These are phyloP conservation scores for Drosophila trapezifrons DNA, from an alignment of 1,140 invertebrate genomes.

Conservation along the genomic window DNA sequence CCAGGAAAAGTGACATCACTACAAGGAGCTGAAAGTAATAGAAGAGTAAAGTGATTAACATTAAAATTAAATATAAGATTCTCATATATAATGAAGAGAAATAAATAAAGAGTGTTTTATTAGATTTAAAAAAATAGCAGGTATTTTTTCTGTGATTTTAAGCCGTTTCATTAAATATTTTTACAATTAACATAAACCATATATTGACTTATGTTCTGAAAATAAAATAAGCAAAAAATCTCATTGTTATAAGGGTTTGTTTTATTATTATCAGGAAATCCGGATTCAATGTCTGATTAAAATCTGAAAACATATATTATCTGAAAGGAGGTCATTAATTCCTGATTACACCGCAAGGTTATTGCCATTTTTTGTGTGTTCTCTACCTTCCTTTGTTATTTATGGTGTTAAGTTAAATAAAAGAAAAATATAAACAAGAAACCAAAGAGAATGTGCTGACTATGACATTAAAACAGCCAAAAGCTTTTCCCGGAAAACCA, in stretches of 20 bases:
- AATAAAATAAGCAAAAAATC: no score
- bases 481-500: constrained; percentile 14
- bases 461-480: not conserved
- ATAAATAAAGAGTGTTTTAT: not conserved
- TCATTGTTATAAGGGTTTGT: not conserved
- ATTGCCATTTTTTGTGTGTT: constrained; percentile 1
- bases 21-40: constrained; percentile 35
- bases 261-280: not conserved
- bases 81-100: no score
- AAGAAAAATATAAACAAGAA: constrained; percentile 7
- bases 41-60: not conserved
- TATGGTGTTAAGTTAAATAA: not conserved
- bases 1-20: constrained; percentile 10
- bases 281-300: constrained; percentile 4
- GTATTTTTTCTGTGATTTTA: no score
- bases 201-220: no score
- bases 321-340: not conserved
- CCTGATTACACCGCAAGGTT: constrained; percentile 2
- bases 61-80: not conserved
- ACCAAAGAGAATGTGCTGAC: not conserved
- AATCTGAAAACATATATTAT: constrained; percentile 1
- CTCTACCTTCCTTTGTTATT: not conserved
- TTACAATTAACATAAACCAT: not conserved
- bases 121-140: no score
- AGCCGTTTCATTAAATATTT: no score